phyloP scores from a whole-genome alignment of 2,797 vertebrate genomes.

The Pteropus rufus region DNA sequence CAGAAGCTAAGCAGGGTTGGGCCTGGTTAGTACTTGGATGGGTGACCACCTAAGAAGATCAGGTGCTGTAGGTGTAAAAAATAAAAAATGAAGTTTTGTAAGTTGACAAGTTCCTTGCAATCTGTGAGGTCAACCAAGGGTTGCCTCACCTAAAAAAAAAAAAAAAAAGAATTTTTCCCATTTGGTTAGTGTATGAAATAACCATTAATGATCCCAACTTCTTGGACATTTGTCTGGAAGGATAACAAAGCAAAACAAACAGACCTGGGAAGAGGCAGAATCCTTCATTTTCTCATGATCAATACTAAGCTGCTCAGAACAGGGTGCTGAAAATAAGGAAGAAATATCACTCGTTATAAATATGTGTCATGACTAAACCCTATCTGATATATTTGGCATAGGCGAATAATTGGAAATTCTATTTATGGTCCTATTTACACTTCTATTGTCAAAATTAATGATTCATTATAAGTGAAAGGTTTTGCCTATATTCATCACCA shows the following conservation, averaged over 20 bases:
- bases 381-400: slow-evolving; percentile 39
- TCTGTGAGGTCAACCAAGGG: too few relatives aligned
- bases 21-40: too few relatives aligned
- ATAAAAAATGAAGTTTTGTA: too few relatives aligned
- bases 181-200: slow-evolving; percentile 13
- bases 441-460: slow-evolving; percentile 58
- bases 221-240: slow-evolving; percentile 17
- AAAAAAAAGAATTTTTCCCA: not conserved
- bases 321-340: not conserved
- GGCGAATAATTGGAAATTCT: slow-evolving; percentile 53
- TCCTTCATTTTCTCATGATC: not conserved
- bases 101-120: too few relatives aligned
- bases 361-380: slow-evolving; percentile 40
- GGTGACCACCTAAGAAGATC: too few relatives aligned
- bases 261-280: not conserved
- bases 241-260: slow-evolving; percentile 42
- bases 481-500: slow-evolving; percentile 45
- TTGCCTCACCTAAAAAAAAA: too few relatives aligned
- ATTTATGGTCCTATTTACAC: slow-evolving; percentile 53
- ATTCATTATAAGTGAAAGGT: slow-evolving; percentile 25
- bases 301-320: not conserved
- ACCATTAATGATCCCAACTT: not conserved
- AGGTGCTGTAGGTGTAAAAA: too few relatives aligned
- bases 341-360: slow-evolving; percentile 44
- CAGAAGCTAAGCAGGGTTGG: too few relatives aligned